phyloP scores from a whole-genome alignment of 2,888 invertebrate species.

The Carterocephalus palaemon region DNA sequence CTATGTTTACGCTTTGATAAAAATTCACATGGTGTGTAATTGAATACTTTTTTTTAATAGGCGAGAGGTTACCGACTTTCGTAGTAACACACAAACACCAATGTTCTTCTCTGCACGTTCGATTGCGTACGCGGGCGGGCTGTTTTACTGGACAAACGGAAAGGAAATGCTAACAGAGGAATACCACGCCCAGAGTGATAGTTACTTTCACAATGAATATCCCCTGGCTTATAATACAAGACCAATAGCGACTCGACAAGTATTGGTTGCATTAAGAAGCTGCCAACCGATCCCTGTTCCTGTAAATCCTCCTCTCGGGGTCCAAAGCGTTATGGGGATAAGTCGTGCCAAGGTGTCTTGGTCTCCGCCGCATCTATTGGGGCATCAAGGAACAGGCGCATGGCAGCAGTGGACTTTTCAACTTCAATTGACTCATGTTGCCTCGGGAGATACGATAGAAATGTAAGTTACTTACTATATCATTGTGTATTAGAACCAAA shows the following conservation, averaged over 20 bases:
- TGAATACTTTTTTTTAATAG: slow-evolving; percentile 48
- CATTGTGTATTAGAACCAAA: no score
- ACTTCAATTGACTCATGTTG: slow-evolving; percentile 81
- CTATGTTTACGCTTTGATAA: slow-evolving; percentile 2
- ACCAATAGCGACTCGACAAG: slow-evolving; percentile 57
- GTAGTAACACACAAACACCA: slow-evolving; percentile 86
- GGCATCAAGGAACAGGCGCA: slow-evolving; percentile 84
- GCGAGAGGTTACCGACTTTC: slow-evolving; percentile 84
- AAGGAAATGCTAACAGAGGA: slow-evolving; percentile 88
- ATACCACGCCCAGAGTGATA: slow-evolving; percentile 82
- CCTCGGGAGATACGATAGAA: slow-evolving; percentile 50
- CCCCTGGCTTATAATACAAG: slow-evolving; percentile 73
- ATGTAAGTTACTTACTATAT: slow-evolving; percentile 46
- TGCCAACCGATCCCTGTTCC: slow-evolving; percentile 90
- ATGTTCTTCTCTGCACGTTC: slow-evolving; percentile 87
- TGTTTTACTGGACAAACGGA: slow-evolving; percentile 93
- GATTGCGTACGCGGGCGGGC: slow-evolving; percentile 85
- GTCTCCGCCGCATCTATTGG: slow-evolving; percentile 87
- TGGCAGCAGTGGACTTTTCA: slow-evolving; percentile 89
- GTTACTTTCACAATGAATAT: slow-evolving; percentile 88
- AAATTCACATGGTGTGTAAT: slow-evolving; percentile 11
- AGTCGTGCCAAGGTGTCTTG: slow-evolving; percentile 88
- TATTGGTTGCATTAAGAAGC: slow-evolving; percentile 80
- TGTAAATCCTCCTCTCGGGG: slow-evolving; percentile 85
- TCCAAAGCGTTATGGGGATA: slow-evolving; percentile 90